Evolutionary conservation across 2,888 invertebrate species (phyloP).

Genomic region (Ochropleura plecta): DNA sequence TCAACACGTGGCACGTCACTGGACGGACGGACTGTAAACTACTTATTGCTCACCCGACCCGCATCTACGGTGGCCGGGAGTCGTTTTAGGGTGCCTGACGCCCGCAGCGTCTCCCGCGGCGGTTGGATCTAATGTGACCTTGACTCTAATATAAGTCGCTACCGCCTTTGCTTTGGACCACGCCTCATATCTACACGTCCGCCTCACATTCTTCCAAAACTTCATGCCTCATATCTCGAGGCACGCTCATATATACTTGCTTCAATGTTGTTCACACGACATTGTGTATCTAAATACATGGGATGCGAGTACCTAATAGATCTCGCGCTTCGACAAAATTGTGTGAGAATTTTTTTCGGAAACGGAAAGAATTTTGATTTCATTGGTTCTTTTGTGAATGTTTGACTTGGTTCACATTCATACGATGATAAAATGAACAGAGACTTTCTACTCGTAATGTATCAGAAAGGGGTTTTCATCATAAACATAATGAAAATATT

Average conservation of each 20-base stretch:
- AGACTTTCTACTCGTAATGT: background rate
- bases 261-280: background rate
- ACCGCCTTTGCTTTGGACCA: background rate
- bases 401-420: background rate
- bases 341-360: background rate
- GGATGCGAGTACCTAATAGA: background rate
- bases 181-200: slow-evolving; percentile 18
- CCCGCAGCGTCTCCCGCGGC: too few species aligned
- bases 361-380: slow-evolving; percentile 13
- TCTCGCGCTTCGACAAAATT: slow-evolving; percentile 5
- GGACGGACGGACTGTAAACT: too few species aligned
- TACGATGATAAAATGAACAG: slow-evolving; percentile 2
- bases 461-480: background rate
- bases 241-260: slow-evolving; percentile 25
- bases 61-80: too few species aligned
- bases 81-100: too few species aligned
- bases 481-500: too few species aligned
- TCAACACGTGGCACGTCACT: too few species aligned
- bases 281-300: slow-evolving; percentile 1
- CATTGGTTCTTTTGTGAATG: slow-evolving; percentile 1
- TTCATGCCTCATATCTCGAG: slow-evolving; percentile 11
- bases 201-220: slow-evolving; percentile 9
- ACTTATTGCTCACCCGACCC: too few species aligned
- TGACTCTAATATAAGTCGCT: slow-evolving; percentile 2
- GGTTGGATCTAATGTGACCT: background rate